Conservation (phyloP, 2,797 vertebrate species). For the Spinus pinus region DNA sequence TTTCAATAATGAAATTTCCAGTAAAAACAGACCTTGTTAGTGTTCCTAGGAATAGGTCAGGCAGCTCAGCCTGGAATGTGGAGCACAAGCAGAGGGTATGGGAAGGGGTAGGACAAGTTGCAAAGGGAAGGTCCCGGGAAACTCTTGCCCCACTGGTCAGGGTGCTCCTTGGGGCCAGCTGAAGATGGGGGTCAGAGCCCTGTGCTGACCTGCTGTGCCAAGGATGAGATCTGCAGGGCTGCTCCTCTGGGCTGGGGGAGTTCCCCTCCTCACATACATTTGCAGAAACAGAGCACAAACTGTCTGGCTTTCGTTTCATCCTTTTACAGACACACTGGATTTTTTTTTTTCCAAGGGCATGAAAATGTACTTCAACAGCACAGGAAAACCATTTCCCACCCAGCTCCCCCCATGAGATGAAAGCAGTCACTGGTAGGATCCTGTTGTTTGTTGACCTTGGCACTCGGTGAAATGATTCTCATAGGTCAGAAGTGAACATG, state of each 20-base stretch:
- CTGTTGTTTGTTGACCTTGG: constrained; percentile 63
- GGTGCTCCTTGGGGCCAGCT: background rate
- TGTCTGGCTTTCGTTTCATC: background rate
- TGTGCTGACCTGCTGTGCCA: background rate
- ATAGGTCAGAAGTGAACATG: constrained; percentile 31
- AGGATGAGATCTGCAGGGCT: background rate
- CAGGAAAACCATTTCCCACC: constrained; percentile 45
- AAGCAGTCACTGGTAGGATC: constrained; percentile 31
- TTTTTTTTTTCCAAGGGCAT: background rate
- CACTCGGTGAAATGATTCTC: background rate
- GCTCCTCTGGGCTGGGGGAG: background rate
- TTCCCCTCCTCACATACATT: fast-evolving
- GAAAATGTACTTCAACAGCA: background rate
- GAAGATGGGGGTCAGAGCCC: background rate
- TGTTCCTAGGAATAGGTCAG: background rate
- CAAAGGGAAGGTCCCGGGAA: background rate
- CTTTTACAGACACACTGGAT: background rate
- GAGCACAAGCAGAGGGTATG: background rate
- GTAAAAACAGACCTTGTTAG: background rate
- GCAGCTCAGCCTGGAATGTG: background rate
- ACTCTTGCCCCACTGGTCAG: background rate
- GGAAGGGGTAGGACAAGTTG: background rate
- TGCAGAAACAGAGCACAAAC: background rate
- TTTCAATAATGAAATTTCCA: background rate
- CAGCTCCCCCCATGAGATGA: constrained; percentile 43